Conservation (phyloP, 2,797 vertebrate genomes). For the Rhinichthys osculus region DNA sequence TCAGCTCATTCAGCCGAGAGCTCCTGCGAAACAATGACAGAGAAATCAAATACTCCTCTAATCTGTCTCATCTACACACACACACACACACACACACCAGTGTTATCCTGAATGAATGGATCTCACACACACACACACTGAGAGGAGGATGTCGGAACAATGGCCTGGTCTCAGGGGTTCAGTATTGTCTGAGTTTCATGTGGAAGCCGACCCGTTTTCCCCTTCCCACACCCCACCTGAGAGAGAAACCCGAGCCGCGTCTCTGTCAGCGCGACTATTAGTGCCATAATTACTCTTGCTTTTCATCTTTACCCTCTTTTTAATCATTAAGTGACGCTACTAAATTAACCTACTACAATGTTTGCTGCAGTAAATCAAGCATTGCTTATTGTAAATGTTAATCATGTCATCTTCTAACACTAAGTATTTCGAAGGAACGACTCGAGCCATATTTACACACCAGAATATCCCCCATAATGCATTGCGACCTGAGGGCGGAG, state of each 20-base stretch:
- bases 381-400: background rate
- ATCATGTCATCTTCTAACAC: background rate
- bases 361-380: too few relatives aligned
- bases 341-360: background rate
- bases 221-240: slow-evolving; percentile 50
- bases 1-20: slow-evolving; percentile 17
- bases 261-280: background rate
- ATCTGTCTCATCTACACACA: slow-evolving; percentile 39
- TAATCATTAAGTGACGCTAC: background rate
- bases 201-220: slow-evolving; percentile 49
- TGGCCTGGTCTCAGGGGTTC: slow-evolving; percentile 40
- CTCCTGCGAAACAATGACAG: slow-evolving; percentile 32
- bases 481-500: background rate
- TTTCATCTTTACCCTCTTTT: background rate
- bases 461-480: background rate
- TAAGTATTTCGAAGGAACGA: background rate
- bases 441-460: background rate
- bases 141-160: slow-evolving; percentile 51
- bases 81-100: slow-evolving; percentile 18
- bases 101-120: slow-evolving; percentile 20
- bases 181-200: slow-evolving; percentile 47
- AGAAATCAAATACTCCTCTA: slow-evolving; percentile 43
- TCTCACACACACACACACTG: slow-evolving; percentile 24
- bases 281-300: background rate
- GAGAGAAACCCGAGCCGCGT: slow-evolving; percentile 3